phyloP scores from a whole-genome alignment of 2,797 vertebrate genomes.

The Microctenopoma lineatum region DNA sequence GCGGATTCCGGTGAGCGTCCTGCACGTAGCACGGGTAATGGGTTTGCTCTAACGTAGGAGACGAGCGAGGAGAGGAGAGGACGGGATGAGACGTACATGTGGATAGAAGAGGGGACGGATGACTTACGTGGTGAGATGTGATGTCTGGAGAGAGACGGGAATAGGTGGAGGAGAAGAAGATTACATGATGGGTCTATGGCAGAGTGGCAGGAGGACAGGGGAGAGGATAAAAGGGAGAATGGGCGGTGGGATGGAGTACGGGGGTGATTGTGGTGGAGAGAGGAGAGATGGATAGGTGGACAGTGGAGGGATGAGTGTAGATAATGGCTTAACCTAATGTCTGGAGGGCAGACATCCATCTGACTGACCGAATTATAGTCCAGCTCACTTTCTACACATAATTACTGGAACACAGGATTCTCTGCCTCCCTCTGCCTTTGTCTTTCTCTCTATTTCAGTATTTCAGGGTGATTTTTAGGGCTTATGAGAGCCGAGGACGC shows the following conservation, averaged over 20 bases:
- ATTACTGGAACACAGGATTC: conserved; percentile 76
- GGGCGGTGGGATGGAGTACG: conserved; percentile 56
- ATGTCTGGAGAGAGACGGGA: conserved; percentile 59
- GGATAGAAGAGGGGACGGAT: conserved; percentile 66
- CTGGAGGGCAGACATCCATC: conserved; percentile 80
- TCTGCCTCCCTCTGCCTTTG: conserved; percentile 46
- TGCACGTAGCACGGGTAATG: conserved; percentile 51
- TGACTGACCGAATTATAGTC: conserved; percentile 77
- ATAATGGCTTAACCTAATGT: conserved; percentile 80
- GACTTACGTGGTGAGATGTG: conserved; percentile 68
- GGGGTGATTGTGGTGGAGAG: conserved; percentile 61
- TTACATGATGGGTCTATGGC: conserved; percentile 70
- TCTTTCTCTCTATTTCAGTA: conserved; percentile 42
- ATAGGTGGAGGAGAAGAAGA: conserved; percentile 43
- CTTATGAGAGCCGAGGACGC: conserved; percentile 59
- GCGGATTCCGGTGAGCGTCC: conserved; percentile 53
- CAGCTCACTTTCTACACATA: conserved; percentile 76
- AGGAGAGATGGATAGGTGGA: conserved; percentile 70
- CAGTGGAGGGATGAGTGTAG: conserved; percentile 72
- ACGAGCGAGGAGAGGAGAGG: conserved; percentile 5
- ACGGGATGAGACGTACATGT: conserved; percentile 65
- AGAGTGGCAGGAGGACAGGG: conserved; percentile 59
- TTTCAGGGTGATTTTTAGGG: conserved; percentile 53
- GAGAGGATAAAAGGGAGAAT: conserved; percentile 47
- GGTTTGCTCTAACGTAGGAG: conserved; percentile 62